Evolutionary conservation across 2,797 vertebrate species (phyloP), one percentile per base, ranked within the genome.

Genomic region (Clamator glandarius): DNA sequence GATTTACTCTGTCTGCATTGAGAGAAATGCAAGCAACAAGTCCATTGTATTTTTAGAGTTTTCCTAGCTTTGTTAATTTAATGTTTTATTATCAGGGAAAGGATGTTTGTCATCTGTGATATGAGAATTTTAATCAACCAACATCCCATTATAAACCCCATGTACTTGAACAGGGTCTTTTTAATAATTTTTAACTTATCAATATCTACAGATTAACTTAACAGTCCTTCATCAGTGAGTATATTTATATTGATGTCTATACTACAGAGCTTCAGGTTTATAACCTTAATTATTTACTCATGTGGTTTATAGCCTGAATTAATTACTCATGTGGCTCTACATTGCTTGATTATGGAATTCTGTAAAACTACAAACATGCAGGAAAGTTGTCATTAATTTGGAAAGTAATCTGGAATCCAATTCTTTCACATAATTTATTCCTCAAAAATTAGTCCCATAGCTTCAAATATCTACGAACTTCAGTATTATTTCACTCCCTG

Each of bases 381-480:
- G 19, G 25, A 76, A 91, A 91, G 23, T 39, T 77, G 41, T 50
- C 29, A 11, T 73, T 91, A 86, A 88, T 92, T 91, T 94, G 77
- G 39, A 83, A 96, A 93, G 26, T 82, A 94, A 90, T 82, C 72
- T 76, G 75, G 42, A 83, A 94, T 89, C 42, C 54, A 92, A 79
- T 87, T 89, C 36, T 72, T 89, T 46, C 66, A 78, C 57, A 78
- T 33, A 74, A 77, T 84, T 91, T 74, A 77, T 81, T 83, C 62
- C 14, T 26, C 8, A 19, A 64, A 85, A 94, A 77, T 35, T 14
- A 87, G 69, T 92, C 86, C 61, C 88, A 84, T 52, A 46, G 33
- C 86, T 90, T 88, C 64, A 92, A 76, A 91, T 85, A 59, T 72
- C 84, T 50, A 85, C 80, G 55, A 81, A 73, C 10, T 80, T 88